These are phyloP conservation scores for Chymomyza procnemis DNA, from an alignment of 2,888 invertebrate species.

Conservation along the genomic window DNA sequence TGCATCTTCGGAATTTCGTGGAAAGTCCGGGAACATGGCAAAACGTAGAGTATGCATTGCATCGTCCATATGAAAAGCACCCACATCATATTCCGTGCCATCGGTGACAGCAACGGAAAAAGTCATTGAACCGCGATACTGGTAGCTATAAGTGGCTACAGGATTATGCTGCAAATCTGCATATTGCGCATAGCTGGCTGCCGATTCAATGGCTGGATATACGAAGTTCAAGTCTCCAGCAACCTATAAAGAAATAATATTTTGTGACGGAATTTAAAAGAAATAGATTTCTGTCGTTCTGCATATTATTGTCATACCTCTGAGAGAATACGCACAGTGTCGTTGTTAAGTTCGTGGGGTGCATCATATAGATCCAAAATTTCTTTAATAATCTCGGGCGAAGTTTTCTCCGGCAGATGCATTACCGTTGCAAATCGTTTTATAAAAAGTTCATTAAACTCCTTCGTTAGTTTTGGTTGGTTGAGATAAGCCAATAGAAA, in stretches of 20 bases:
- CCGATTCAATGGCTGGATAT: slow-evolving; percentile 76
- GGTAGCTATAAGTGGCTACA: slow-evolving; percentile 78
- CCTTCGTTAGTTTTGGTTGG: slow-evolving; percentile 31
- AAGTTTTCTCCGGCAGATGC: no score
- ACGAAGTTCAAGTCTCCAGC: slow-evolving; percentile 79
- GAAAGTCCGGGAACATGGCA: slow-evolving; percentile 68
- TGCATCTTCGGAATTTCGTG: slow-evolving; percentile 68
- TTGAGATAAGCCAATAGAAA: no score
- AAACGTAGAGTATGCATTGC: slow-evolving; percentile 71
- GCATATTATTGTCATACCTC: no score
- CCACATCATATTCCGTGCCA: slow-evolving; percentile 42
- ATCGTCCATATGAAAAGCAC: slow-evolving; percentile 80
- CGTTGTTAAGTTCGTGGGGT: slow-evolving; percentile 43
- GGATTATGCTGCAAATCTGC: slow-evolving; percentile 48
- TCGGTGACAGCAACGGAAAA: slow-evolving; percentile 67
- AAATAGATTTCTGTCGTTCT: no score
- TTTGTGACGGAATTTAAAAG: no score
- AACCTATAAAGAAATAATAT: slow-evolving; percentile 61
- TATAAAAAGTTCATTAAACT: slow-evolving; percentile 63
- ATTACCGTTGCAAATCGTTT: neutral
- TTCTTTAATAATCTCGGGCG: neutral
- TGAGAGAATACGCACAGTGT: slow-evolving; percentile 46
- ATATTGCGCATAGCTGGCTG: slow-evolving; percentile 40
- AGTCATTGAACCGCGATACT: slow-evolving; percentile 77
- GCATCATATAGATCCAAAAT: slow-evolving; percentile 1